phyloP scores from a whole-genome alignment of 2,888 invertebrate genomes.

The Orthosia cruda region DNA sequence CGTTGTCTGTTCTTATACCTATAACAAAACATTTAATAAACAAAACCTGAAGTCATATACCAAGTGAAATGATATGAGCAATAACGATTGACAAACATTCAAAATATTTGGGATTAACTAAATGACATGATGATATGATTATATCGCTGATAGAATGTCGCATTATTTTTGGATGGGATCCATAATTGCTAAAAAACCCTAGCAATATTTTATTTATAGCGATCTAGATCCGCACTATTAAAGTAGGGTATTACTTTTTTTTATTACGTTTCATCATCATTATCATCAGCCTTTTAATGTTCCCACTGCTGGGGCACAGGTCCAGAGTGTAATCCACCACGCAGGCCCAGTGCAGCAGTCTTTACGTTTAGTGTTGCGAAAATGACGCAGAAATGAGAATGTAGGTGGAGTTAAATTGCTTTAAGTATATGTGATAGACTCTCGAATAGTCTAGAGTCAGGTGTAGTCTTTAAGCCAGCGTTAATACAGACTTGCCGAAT shows the following conservation, averaged over 20 bases:
- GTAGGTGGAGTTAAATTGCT: slow-evolving; percentile 25
- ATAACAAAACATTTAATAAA: background rate
- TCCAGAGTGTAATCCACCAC: too few species aligned
- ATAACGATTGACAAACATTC: too few species aligned
- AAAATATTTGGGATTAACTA: background rate
- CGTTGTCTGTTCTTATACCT: too few species aligned
- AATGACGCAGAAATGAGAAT: slow-evolving; percentile 24
- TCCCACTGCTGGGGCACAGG: too few species aligned
- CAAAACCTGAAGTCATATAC: background rate
- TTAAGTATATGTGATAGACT: slow-evolving; percentile 12
- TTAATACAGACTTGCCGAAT: background rate
- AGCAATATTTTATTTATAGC: background rate
- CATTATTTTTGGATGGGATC: background rate
- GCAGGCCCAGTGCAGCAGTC: too few species aligned
- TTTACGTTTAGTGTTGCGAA: background rate
- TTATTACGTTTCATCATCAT: slow-evolving; percentile 2
- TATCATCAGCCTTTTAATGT: too few species aligned
- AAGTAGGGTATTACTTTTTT: slow-evolving; percentile 5
- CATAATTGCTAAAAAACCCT: background rate
- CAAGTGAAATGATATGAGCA: background rate
- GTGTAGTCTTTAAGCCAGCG: background rate
- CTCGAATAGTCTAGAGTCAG: background rate
- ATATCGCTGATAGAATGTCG: background rate
- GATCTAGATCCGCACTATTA: background rate
- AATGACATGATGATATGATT: too few species aligned